Evolutionary conservation across 2,888 invertebrate species (phyloP), one percentile per base, ranked within the genome.

Genomic region (Zygaena filipendulae): DNA sequence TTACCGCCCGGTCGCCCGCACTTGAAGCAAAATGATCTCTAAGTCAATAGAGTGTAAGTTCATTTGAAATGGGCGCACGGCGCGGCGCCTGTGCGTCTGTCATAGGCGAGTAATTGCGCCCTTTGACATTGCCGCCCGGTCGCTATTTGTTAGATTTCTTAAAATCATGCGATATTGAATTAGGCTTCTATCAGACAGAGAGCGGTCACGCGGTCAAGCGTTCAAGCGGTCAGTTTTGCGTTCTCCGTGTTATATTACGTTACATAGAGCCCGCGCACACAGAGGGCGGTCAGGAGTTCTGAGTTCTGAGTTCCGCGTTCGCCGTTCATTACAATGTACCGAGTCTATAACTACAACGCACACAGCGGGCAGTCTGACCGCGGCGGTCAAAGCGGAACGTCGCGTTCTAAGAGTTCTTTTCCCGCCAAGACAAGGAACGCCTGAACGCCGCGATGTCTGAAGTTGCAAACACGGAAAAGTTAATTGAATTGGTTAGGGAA

Each of bases 361-460:
- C 20, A 16, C 16, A 25, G 18, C 25, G 10, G 16, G 25, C 25
- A 16, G 16, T 16, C 16, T 16, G 16, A 25, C 18, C 25, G 16
- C 16, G 16, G 16, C 16, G 16, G 16, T 16, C 16, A 19, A 10
- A 19, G 26, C 26, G 26, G 26, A 21, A 21, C 21, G 21, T 12
- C 26, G 12, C 18, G 11, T 18, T 27, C 27, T 8, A 21, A 22
- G 23, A 23, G 23, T 23, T 28, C 16, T 16, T 16, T 16, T 16
- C 16, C 16, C 16, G 16, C 16, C 16, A 16, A 16, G 16, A 16
- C 16, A 6, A 16, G 11, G 20, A 21, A n/a, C 28, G 21, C 11
- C 28, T 18, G 23, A 25, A 25, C 25, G 29, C 25, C 25, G 16
- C 24, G 24, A 30, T 30, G 25, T 30, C 30, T 16, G 30, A 30